phyloP scores from a whole-genome alignment of 2,797 vertebrate species.

The Paedocypris micromegethes region DNA sequence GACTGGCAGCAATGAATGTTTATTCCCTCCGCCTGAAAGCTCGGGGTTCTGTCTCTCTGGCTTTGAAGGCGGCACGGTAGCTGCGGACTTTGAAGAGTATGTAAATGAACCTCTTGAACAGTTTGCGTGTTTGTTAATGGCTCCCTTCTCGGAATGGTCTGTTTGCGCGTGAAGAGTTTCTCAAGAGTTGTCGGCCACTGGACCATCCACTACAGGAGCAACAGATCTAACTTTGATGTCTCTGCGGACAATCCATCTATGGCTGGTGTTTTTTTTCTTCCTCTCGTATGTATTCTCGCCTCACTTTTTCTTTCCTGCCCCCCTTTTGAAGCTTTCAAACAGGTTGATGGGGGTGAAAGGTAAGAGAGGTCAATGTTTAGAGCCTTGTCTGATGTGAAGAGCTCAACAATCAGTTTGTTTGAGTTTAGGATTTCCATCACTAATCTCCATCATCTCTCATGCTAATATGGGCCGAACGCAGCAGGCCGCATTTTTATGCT shows the following conservation, averaged over 20 bases:
- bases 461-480: constrained; percentile 43
- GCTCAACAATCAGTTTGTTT: constrained; percentile 73
- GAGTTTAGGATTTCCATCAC: constrained; percentile 75
- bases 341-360: constrained; percentile 61
- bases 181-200: constrained; percentile 24
- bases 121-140: constrained; percentile 56
- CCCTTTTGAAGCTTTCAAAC: constrained; percentile 17
- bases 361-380: constrained; percentile 66
- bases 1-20: constrained; percentile 19
- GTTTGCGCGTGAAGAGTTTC: constrained; percentile 17
- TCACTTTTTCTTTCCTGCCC: constrained; percentile 4
- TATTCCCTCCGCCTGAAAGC: constrained; percentile 29
- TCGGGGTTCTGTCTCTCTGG: neutral
- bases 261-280: constrained; percentile 28
- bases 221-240: constrained; percentile 28
- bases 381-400: constrained; percentile 69
- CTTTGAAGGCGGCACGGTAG: constrained; percentile 41
- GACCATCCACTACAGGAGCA: constrained; percentile 8
- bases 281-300: constrained; percentile 4
- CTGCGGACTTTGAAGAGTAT: constrained; percentile 59
- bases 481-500: constrained; percentile 47
- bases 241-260: constrained; percentile 19
- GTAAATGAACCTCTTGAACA: constrained; percentile 52
- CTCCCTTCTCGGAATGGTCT: constrained; percentile 42
- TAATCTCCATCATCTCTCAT: constrained; percentile 70